Evolutionary conservation across 2,113 vertebrate species (phyloP), one percentile per base, ranked within the genome.

Genomic region (Scartelaos histophorus): DNA sequence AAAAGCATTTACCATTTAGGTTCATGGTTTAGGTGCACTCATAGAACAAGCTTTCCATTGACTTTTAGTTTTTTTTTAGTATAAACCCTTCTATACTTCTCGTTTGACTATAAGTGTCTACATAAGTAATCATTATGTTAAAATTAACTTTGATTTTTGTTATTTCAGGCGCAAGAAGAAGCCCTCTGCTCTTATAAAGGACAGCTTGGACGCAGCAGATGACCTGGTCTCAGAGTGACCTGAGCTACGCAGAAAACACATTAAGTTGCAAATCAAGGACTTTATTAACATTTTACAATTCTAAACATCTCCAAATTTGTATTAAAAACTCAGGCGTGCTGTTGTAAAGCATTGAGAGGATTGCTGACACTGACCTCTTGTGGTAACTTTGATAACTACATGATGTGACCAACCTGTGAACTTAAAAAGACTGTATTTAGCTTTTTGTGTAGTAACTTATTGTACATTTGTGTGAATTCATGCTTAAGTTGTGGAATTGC

Each of bases 131-230:
- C 16, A 17, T 51, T 51, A 22, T 5, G 56, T 57, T 57, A 5
- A 58, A 58, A 58, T 58, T 11, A n/a, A 21, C 21, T 22, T 57
- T 25, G 46, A 5, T 49, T 34, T 68, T 5, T 57, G 17, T 69
- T 13, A 13, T 17, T 22, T 25, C 80, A 94, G 92, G 69, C 90
- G 88, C 2, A 92, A 83, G 69, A 91, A 79, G 72, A 94, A 90
- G 82, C 82, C 87, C 0, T 54, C 88, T 29, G 66, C 79, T 29
- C 49, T 85, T 16, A 68, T 83, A 5, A 92, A 76, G 43, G 90
- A 88, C 1, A 75, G 83, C 2, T 70, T 61, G 9, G 87, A 88
- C 0, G 72, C 87, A 21, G 15, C n/a, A 19, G 88, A 90, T 4
- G 87, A 87, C 65, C 62, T 81, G 9, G 85, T 70, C 24, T 90